Conservation (phyloP, 2,797 vertebrate genomes). For the Eidolon dupreanum region DNA sequence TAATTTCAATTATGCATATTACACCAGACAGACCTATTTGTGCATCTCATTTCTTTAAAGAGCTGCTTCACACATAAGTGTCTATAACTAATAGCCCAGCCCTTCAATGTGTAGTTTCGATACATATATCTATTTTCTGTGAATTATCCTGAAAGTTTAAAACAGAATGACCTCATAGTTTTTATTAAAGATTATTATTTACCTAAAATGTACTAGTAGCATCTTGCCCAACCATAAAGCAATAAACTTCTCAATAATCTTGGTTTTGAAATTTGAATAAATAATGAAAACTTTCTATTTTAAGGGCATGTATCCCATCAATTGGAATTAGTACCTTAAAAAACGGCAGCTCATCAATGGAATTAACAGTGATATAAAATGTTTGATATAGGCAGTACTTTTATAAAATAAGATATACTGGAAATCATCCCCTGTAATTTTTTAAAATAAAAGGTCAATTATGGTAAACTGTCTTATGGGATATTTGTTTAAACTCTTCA, state of each 20-base stretch:
- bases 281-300: constrained; percentile 72
- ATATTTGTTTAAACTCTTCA: constrained; percentile 65
- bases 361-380: constrained; percentile 78
- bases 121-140: constrained; percentile 76
- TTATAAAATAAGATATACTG: constrained; percentile 79
- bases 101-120: constrained; percentile 74
- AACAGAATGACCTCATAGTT: constrained; percentile 71
- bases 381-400: constrained; percentile 86
- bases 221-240: constrained; percentile 70
- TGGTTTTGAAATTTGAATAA: constrained; percentile 75
- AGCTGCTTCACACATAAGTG: constrained; percentile 82
- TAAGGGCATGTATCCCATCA: constrained; percentile 65
- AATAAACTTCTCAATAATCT: constrained; percentile 72
- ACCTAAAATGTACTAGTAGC: constrained; percentile 63
- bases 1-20: constrained; percentile 79
- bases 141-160: constrained; percentile 72
- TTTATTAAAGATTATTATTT: constrained; percentile 74
- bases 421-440: constrained; percentile 83
- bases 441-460: constrained; percentile 86
- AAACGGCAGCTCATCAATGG: constrained; percentile 84
- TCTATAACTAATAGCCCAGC: constrained; percentile 54
- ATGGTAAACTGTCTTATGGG: constrained; percentile 76
- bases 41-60: constrained; percentile 83
- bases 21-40: constrained; percentile 67
- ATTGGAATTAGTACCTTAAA: constrained; percentile 70